Conservation (phyloP, 2,797 vertebrate species). For the Bradypodion pumilum region DNA sequence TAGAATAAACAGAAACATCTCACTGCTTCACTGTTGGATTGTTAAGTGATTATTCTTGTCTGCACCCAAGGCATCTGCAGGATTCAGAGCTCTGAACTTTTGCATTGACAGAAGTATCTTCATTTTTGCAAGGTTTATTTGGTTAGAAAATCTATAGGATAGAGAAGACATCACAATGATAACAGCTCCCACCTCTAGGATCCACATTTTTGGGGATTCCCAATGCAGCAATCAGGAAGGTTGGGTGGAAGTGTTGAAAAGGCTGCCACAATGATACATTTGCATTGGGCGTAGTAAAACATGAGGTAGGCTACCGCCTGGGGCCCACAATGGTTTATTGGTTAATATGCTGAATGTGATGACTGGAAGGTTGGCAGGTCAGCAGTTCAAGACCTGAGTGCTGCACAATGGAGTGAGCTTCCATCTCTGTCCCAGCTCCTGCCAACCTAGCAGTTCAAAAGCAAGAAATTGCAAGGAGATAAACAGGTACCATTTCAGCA, state of each 20-base stretch:
- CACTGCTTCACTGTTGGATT: neutral
- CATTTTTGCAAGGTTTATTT: neutral
- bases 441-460: too few relatives aligned
- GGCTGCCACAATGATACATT: neutral
- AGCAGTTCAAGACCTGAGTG: too few relatives aligned
- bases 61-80: neutral
- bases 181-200: neutral
- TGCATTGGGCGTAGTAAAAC: neutral
- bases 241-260: neutral
- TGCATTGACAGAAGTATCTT: conserved; percentile 25
- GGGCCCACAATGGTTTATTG: too few relatives aligned
- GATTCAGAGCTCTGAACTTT: neutral
- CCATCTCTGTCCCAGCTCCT: too few relatives aligned
- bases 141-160: neutral
- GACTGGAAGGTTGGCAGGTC: too few relatives aligned
- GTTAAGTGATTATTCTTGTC: neutral
- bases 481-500: too few relatives aligned
- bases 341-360: too few relatives aligned
- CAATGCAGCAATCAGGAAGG: too few relatives aligned
- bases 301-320: neutral
- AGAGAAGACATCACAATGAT: neutral
- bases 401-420: too few relatives aligned
- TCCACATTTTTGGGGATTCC: too few relatives aligned
- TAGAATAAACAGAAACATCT: conserved; percentile 4
- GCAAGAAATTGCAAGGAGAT: too few relatives aligned